A percentile compares a stretch with the other conserved stretches of the same genome.
These are phyloP conservation scores for Ormyrus nitidulus DNA, from an alignment of 2,888 invertebrate species.

Conservation along the genomic window DNA sequence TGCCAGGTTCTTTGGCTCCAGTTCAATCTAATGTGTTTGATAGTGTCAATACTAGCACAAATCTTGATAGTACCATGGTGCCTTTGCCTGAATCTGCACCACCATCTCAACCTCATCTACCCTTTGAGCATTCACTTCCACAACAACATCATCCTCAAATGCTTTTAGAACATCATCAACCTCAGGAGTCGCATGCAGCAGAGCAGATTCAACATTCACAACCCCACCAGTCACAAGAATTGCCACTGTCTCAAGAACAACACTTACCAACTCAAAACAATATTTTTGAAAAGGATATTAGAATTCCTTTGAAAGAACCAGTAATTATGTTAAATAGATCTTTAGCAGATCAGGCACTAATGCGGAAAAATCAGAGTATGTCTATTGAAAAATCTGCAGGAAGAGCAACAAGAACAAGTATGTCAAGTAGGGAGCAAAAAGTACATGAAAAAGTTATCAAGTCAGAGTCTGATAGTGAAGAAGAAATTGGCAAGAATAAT, in stretches of 20 bases:
- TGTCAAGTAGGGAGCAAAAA: conserved; percentile 71
- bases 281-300: conserved; percentile 63
- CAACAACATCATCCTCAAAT: conserved; percentile 57
- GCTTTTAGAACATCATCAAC: conserved; percentile 42
- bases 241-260: conserved; percentile 44
- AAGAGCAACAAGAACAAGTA: conserved; percentile 79
- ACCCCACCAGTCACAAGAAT: conserved; percentile 37
- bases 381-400: conserved; percentile 81
- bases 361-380: conserved; percentile 81
- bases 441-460: conserved; percentile 62
- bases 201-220: conserved; percentile 51
- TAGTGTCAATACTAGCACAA: conserved; percentile 42
- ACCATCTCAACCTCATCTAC: conserved; percentile 43
- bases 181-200: conserved; percentile 43
- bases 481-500: conserved; percentile 76
- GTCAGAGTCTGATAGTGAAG: conserved; percentile 78
- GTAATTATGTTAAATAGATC: conserved; percentile 81
- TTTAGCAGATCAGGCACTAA: conserved; percentile 78
- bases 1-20: conserved; percentile 53
- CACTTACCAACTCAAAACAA: conserved; percentile 60
- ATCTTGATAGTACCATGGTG: conserved; percentile 50
- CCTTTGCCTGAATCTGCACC: conserved; percentile 49
- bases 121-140: conserved; percentile 47
- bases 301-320: conserved; percentile 77
- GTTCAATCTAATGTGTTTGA: conserved; percentile 49